These are phyloP conservation scores for Verasper variegatus DNA, from an alignment of 2,113 vertebrate species.

Conservation along the genomic window DNA sequence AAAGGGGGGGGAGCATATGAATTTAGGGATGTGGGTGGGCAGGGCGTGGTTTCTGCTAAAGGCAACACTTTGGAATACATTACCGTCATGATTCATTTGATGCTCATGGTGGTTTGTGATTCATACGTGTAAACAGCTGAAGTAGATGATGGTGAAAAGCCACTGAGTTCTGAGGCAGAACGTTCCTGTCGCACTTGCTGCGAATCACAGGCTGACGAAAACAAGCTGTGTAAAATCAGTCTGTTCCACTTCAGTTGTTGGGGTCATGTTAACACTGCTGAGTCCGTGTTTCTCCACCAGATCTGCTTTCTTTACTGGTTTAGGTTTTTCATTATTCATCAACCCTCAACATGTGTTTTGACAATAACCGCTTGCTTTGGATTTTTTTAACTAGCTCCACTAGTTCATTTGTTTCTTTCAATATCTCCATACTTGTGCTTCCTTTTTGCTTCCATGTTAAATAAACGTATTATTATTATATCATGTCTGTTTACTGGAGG, in stretches of 20 bases:
- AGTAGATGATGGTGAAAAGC: slow-evolving; percentile 1
- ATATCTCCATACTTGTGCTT: too few relatives aligned
- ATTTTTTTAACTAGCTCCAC: too few relatives aligned
- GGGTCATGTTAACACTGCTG: too few relatives aligned
- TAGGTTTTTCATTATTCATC: too few relatives aligned
- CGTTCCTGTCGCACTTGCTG: slow-evolving; percentile 11
- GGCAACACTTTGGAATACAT: slow-evolving; percentile 13
- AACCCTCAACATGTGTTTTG: too few relatives aligned
- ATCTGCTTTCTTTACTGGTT: too few relatives aligned
- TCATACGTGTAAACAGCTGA: slow-evolving; percentile 49
- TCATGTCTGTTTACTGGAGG: background rate
- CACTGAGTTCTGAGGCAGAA: slow-evolving; percentile 11
- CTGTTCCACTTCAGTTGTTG: too few relatives aligned
- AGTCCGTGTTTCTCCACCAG: too few relatives aligned
- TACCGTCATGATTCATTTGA: slow-evolving; percentile 36
- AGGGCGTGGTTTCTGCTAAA: slow-evolving; percentile 17
- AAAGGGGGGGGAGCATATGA: background rate
- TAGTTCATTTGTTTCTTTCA: too few relatives aligned
- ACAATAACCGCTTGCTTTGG: too few relatives aligned
- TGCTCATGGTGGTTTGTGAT: slow-evolving; percentile 40
- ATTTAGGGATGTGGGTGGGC: slow-evolving; percentile 10
- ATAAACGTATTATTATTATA: too few relatives aligned
- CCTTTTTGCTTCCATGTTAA: too few relatives aligned
- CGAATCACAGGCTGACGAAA: slow-evolving; percentile 3
- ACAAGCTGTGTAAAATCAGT: background rate